Evolutionary conservation across 2,113 vertebrate species (phyloP).

Genomic region (Nannospalax galili): DNA sequence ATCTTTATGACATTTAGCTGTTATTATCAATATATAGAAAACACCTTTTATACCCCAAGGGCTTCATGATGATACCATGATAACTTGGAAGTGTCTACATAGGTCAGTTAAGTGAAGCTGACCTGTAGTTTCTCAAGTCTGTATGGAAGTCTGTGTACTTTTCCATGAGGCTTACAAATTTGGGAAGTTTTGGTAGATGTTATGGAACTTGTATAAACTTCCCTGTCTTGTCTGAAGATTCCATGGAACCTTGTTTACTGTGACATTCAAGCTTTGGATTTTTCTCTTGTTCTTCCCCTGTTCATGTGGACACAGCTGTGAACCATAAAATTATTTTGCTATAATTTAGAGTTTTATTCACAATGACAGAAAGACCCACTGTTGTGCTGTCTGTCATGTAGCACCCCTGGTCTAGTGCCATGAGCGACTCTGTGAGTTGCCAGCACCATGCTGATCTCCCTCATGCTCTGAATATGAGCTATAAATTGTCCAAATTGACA

Average conservation of each 20-base stretch:
- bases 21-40: neutral
- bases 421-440: neutral
- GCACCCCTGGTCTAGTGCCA: neutral
- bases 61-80: neutral
- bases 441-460: constrained; percentile 11
- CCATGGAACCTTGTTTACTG: neutral
- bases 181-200: neutral
- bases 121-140: neutral
- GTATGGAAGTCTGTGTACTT: neutral
- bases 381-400: neutral
- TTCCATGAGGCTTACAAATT: neutral
- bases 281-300: neutral
- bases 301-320: neutral
- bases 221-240: neutral
- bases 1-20: neutral
- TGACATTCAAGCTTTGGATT: neutral
- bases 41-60: neutral
- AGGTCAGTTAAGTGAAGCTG: neutral
- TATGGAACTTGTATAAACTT: neutral
- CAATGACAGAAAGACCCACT: neutral
- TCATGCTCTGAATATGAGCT: neutral
- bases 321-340: neutral
- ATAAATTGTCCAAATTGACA: neutral
- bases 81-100: neutral
- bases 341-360: neutral